These are phyloP conservation scores for Nasonia vitripennis DNA, from an alignment of 1,140 invertebrate genomes.

Conservation along the genomic window DNA sequence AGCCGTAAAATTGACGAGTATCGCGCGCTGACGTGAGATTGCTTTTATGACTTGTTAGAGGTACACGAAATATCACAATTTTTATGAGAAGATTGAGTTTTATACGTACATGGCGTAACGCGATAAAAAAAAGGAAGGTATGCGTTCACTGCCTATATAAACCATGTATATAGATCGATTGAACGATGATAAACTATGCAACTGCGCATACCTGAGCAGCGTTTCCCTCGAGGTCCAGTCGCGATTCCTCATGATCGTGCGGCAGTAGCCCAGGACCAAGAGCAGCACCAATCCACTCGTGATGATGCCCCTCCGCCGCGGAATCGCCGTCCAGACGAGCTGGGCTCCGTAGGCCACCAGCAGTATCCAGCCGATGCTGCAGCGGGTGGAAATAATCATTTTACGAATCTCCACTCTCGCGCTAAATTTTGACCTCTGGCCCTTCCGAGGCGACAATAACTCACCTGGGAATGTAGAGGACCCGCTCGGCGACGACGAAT, in stretches of 20 bases:
- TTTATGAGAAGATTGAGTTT: too few species aligned
- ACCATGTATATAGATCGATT: neutral
- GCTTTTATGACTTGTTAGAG: too few species aligned
- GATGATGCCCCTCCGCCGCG: conserved; percentile 73
- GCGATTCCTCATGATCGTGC: conserved; percentile 82
- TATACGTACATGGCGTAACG: too few species aligned
- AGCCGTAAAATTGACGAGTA: too few species aligned
- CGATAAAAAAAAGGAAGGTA: too few species aligned
- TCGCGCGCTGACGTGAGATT: too few species aligned
- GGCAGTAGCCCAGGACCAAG: conserved; percentile 78
- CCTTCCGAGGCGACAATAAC: neutral
- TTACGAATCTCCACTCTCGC: too few species aligned
- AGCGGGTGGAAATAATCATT: conserved; percentile 55
- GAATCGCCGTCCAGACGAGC: conserved; percentile 76
- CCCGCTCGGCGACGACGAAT: conserved; percentile 92
- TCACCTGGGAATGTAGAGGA: conserved; percentile 93
- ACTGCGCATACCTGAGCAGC: conserved; percentile 77
- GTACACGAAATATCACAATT: too few species aligned
- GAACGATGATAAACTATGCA: neutral
- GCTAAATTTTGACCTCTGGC: too few species aligned
- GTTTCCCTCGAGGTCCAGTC: conserved; percentile 88
- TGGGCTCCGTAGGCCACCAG: conserved; percentile 80
- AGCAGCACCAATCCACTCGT: conserved; percentile 77
- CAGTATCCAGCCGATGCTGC: conserved; percentile 82
- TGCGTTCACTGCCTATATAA: too few species aligned